A percentile compares a stretch with the other conserved stretches of the same genome.
phyloP scores from a whole-genome alignment of 2,113 vertebrate genomes.

The human region GRCh38 chr13:100753501-100754000 shows the following conservation, averaged over 20 bases:
- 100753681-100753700: not conserved
- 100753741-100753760: not conserved
- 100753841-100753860: not conserved
- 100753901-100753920: not conserved
- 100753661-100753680: not conserved
- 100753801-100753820: not conserved
- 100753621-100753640: not conserved
- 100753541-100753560: not conserved
- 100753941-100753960: not conserved
- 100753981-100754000: not conserved
- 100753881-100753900: not conserved
- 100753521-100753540: not conserved
- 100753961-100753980: not conserved
- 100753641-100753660: not conserved
- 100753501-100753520: not conserved
- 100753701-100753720: not conserved
- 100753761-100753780: not conserved
- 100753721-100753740: not conserved
- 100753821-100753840: conserved; percentile 16
- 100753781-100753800: not conserved
- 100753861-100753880: not conserved
- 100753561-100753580: not conserved
- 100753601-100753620: not conserved
- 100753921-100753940: not conserved
- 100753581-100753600: not conserved